These are phyloP conservation scores for Bambusicola thoracicus DNA, from an alignment of 2,113 vertebrate species.

Conservation along the genomic window DNA sequence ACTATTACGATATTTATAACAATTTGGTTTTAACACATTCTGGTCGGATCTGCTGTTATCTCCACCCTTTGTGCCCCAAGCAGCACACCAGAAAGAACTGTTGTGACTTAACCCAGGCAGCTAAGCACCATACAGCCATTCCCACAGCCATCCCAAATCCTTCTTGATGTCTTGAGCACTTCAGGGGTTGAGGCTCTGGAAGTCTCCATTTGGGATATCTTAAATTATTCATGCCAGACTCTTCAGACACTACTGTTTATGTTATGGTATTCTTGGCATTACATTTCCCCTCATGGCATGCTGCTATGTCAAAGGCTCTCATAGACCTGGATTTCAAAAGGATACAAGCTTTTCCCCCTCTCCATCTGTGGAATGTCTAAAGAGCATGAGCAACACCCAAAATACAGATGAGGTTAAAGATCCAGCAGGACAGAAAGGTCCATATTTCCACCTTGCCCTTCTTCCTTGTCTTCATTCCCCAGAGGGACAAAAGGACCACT, in stretches of 20 bases:
- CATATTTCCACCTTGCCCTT: rapidly evolving
- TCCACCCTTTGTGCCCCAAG: too few relatives aligned
- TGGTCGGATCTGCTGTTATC: too few relatives aligned
- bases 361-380: not conserved
- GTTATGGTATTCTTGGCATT: not conserved
- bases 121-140: too few relatives aligned
- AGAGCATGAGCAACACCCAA: not conserved
- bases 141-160: not conserved
- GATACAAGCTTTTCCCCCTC: not conserved
- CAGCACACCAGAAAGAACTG: too few relatives aligned
- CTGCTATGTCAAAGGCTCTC: not conserved
- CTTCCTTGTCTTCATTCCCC: not conserved
- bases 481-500: not conserved
- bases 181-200: not conserved
- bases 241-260: not conserved
- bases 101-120: too few relatives aligned
- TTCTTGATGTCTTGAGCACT: not conserved
- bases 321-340: not conserved
- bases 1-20: too few relatives aligned
- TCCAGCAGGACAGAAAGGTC: not conserved
- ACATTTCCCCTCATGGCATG: not conserved
- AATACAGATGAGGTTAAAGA: not conserved
- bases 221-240: not conserved
- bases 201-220: not conserved
- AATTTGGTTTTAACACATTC: too few relatives aligned